Evolutionary conservation across 2,797 vertebrate genomes (phyloP).

Genomic region (Siniperca scherzeri): DNA sequence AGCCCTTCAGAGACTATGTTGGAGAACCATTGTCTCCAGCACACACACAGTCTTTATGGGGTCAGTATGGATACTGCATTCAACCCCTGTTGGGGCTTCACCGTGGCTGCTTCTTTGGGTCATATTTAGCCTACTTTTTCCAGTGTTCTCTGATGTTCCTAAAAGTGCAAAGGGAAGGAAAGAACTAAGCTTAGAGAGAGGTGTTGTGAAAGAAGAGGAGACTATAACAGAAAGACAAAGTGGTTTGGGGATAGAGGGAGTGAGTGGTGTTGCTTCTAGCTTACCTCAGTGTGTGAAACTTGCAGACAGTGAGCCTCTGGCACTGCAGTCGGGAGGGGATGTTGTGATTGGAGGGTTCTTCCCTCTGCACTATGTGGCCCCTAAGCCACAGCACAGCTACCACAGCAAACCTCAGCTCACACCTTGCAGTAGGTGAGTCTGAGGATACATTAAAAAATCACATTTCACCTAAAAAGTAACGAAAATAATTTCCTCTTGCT

Average conservation of each 20-base stretch:
- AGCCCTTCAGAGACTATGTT: slow-evolving; percentile 1
- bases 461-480: too few species aligned
- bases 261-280: slow-evolving; percentile 17
- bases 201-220: slow-evolving; percentile 2
- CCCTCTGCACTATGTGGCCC: slow-evolving; percentile 79
- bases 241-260: not conserved
- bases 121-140: slow-evolving; percentile 20
- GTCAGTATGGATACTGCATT: slow-evolving; percentile 20
- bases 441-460: not conserved
- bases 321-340: slow-evolving; percentile 74
- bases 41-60: slow-evolving; percentile 45
- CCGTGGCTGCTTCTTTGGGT: slow-evolving; percentile 27
- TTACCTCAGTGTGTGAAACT: slow-evolving; percentile 65
- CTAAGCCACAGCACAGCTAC: slow-evolving; percentile 68
- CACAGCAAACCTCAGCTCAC: slow-evolving; percentile 62
- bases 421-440: slow-evolving; percentile 82
- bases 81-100: slow-evolving; percentile 6
- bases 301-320: slow-evolving; percentile 55
- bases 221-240: not conserved
- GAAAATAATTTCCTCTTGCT: not conserved
- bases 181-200: not conserved
- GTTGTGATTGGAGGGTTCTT: slow-evolving; percentile 84
- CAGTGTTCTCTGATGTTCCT: slow-evolving; percentile 24
- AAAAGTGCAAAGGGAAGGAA: not conserved
- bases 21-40: not conserved